Conservation (phyloP, 2,113 vertebrate species). For the Crocuta crocuta region DNA sequence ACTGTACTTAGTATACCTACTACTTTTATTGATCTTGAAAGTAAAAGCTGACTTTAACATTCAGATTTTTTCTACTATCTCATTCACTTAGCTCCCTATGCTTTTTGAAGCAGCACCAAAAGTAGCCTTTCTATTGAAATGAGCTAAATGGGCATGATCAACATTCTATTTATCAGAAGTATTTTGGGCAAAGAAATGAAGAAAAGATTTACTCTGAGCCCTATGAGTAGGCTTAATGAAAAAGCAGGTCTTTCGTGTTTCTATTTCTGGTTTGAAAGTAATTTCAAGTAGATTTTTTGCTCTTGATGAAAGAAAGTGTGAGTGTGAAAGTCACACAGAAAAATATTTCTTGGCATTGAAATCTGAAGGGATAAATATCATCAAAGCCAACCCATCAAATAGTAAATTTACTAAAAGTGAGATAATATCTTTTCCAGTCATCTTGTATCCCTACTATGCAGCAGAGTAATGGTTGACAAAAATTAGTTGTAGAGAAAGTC, state of each 20-base stretch:
- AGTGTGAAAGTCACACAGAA: not conserved
- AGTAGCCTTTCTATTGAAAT: constrained; percentile 28
- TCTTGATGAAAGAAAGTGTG: not conserved
- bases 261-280: not conserved
- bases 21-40: not conserved
- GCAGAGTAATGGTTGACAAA: not conserved
- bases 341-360: not conserved
- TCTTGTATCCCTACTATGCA: not conserved
- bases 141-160: not conserved
- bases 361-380: not conserved
- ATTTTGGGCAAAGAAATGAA: not conserved
- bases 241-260: not conserved
- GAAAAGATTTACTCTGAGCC: not conserved
- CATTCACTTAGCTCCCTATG: not conserved
- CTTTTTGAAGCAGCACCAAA: not conserved
- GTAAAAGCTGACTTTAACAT: not conserved
- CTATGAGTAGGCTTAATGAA: not conserved
- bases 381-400: not conserved
- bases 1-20: not conserved
- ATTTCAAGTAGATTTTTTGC: not conserved
- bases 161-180: not conserved
- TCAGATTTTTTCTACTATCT: not conserved
- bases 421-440: not conserved
- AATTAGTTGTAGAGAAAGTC: not conserved
- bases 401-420: not conserved